Base-by-base conservation (phyloP, 2,113 vertebrate genomes). In the Bothrops jararaca region DNA sequence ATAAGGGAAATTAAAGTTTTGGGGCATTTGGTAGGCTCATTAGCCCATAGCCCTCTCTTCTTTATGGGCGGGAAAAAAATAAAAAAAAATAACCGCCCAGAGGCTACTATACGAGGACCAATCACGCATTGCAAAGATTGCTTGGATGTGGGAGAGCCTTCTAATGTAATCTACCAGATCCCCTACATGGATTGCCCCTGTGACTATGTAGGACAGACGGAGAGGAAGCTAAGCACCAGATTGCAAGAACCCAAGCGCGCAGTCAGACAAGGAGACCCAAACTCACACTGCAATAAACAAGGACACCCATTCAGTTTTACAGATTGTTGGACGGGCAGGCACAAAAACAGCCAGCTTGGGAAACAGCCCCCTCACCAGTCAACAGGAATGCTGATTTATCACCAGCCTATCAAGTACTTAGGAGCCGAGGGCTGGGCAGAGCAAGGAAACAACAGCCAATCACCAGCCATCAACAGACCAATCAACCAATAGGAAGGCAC, bases 1-100 rank as follows among this genome's bases (percentile, higher is more conserved):
- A 50, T 89, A 58, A 58, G 50, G 69, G 58, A 92, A 89, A 89
- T 89, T 89, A 58, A 85, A 85, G 88, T 29, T 86, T 29, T 34
- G 12, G 52, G 57, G 87, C 57, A 52, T 89, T 90, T 20, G 74
- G 12, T 34, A 85, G 1, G 42, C 50, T 80, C 86, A 60, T 58
- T 60, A 85, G 26, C 6, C 11, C 7, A n/a, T 4, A n/a, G 23
- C 7, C 48, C 5, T 26, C 12, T 39, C 57, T 29, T 85, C 88
- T 89, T 85, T 42, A 85, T 34, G n/a, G 64, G 24, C 10, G 39
- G 13, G 10, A 20, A 85, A 45, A 54, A 2, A 11, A 5, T 4
- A 18, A 3, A 10, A 60, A 29, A 29, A 12, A 50, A 50, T 50
- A 50, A 3, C 9, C 12, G 10, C 11, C 29, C 29, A 69, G 29